Evolutionary conservation across 2,113 vertebrate genomes (phyloP).

Genomic region (Cochlearius cochlearius): DNA sequence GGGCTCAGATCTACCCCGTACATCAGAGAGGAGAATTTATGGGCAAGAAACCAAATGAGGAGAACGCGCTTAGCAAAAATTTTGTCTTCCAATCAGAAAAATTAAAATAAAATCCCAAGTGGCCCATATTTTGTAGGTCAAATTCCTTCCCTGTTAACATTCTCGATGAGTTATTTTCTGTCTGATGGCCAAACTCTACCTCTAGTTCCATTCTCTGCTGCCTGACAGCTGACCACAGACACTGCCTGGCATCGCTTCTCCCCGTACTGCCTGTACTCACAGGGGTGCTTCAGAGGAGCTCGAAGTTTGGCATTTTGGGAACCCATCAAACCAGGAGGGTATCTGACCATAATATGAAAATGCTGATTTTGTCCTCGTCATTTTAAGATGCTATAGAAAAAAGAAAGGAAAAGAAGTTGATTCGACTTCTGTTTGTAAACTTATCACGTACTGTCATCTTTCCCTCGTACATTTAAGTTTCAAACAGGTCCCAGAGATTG

Average conservation of each 20-base stretch:
- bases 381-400: background rate
- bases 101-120: background rate
- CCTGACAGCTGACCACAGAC: background rate
- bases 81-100: background rate
- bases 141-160: background rate
- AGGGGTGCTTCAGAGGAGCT: background rate
- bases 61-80: background rate
- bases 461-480: background rate
- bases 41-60: background rate
- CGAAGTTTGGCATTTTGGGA: fast-evolving
- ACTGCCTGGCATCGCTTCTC: background rate
- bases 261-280: background rate
- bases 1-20: background rate
- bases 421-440: conserved; percentile 10
- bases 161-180: background rate
- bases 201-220: background rate
- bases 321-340: background rate
- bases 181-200: background rate
- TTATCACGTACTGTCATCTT: background rate
- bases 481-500: conserved; percentile 64
- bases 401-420: background rate
- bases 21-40: background rate
- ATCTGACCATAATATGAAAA: background rate
- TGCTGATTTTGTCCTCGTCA: background rate
- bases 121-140: background rate